These are phyloP conservation scores for Ramphastos sulfuratus DNA, from an alignment of 2,113 vertebrate genomes.

Conservation along the genomic window DNA sequence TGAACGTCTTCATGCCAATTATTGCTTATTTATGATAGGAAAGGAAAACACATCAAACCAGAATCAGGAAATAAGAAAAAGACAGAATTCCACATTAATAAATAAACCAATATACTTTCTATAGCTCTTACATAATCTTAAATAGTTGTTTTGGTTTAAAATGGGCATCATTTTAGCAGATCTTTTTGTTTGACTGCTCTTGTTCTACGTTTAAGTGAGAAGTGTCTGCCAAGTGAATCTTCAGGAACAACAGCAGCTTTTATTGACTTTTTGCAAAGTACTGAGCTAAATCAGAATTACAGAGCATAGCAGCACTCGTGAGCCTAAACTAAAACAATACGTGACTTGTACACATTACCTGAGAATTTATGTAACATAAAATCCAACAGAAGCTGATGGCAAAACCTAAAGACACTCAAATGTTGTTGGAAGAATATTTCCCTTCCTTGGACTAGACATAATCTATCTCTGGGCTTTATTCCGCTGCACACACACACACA, in stretches of 20 bases:
- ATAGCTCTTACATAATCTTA: constrained; percentile 45
- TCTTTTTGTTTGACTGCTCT: constrained; percentile 41
- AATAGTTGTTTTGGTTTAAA: background rate
- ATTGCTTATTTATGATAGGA: constrained; percentile 25
- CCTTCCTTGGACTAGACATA: background rate
- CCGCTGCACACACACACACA: background rate
- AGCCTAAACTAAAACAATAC: background rate
- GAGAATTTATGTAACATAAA: background rate
- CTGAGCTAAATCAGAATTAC: background rate
- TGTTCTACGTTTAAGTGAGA: constrained; percentile 22
- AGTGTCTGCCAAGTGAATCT: constrained; percentile 47
- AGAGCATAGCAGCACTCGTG: background rate
- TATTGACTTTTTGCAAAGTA: constrained; percentile 24
- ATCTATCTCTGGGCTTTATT: background rate
- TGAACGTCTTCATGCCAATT: constrained; percentile 40
- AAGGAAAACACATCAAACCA: constrained; percentile 9
- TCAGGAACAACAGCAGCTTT: background rate
- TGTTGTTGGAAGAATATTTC: background rate
- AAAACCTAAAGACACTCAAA: background rate
- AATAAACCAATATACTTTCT: constrained; percentile 66
- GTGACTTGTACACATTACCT: background rate
- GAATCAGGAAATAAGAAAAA: constrained; percentile 28
- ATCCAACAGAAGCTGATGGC: background rate
- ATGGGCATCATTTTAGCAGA: background rate
- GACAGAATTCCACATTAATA: constrained; percentile 46